Base-by-base conservation (phyloP, 2,113 vertebrate species). In the Taurulus bubalis region DNA sequence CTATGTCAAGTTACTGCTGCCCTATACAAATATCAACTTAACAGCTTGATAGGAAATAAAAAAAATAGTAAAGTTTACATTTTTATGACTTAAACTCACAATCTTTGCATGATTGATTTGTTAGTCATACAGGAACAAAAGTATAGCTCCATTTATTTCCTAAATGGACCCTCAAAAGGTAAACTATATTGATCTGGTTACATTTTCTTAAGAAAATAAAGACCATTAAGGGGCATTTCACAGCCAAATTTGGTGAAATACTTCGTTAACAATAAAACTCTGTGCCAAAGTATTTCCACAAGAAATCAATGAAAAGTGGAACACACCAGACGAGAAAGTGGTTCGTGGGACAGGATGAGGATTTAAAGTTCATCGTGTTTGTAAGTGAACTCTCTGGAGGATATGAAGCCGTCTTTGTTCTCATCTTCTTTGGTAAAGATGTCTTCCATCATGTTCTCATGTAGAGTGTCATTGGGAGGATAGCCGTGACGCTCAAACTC, bases 371-470 rank as follows among this genome's bases (percentile, higher is more conserved):
- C 98, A 71, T 99, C 98, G 0, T 98, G 98, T 86, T 95, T 94
- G 92, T 98, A 99, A 0, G 97, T 98, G 85, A 99, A 99, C 91
- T 99, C 98, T 85, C 98, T 96, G 32, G 98, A 96, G 85, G 98
- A 98, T 92, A 99, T 98, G 92, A 95, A 98, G 32, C 98, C 98
- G 7, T 99, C 98, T 64, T 93, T 93, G 82, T 99, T 97, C 92
- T 97, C 95, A 85, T 99, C 98, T 95, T 99, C 98, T 93, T 97
- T 98, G 85, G 95, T 90, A 88, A 99, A 99, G 84, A 99, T 99
- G 64, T 99, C 97, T 65, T 96, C 95, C 73, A 96, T 94, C 95
- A 99, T 96, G 90, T 91, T 94, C 86, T 98, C 97, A 1, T 99
- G 97, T 45, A 98, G 96, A 0, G 96, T 99, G 80, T 98, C 97